Evolutionary conservation across 2,888 invertebrate genomes (phyloP).

Genomic region (Aleiodes alternator): DNA sequence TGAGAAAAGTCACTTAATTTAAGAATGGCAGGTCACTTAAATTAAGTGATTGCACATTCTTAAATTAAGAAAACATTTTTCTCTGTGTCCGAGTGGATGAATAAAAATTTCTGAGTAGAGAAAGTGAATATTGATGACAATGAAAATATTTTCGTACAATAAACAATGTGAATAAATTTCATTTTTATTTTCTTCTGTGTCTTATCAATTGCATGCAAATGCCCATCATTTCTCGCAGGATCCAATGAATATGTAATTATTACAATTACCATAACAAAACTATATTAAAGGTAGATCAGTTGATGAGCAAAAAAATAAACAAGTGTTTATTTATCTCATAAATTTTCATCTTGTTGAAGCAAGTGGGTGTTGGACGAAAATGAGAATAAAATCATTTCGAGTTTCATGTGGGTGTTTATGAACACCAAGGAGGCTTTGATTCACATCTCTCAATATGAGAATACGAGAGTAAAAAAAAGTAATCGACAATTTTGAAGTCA

Average conservation of each 20-base stretch:
- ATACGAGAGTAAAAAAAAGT: not conserved
- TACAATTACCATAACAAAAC: not conserved
- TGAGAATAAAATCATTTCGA: slow-evolving; percentile 30
- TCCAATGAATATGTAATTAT: not conserved
- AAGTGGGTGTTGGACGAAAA: slow-evolving; percentile 30
- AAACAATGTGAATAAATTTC: not conserved
- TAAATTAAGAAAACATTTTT: too few species aligned
- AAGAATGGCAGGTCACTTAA: too few species aligned
- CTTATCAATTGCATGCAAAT: too few species aligned
- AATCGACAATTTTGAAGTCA: slow-evolving; percentile 19
- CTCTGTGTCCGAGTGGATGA: too few species aligned
- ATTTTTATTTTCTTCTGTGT: too few species aligned
- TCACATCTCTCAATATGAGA: slow-evolving; percentile 11
- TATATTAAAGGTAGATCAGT: not conserved
- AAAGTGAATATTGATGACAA: slow-evolving; percentile 4
- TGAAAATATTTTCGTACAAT: slow-evolving; percentile 11
- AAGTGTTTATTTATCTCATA: slow-evolving; percentile 6
- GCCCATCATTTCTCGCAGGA: too few species aligned
- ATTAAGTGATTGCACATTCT: too few species aligned
- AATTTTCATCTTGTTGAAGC: not conserved
- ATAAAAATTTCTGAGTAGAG: not conserved
- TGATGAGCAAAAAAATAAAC: not conserved
- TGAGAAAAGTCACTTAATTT: too few species aligned
- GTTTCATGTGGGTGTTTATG: slow-evolving; percentile 35
- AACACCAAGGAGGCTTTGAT: slow-evolving; percentile 26